Percentiles rank a stretch among this genome's conserved stretches.
These are phyloP conservation scores for Eupithecia insigniata DNA, from an alignment of 2,888 invertebrate genomes.

Conservation along the genomic window DNA sequence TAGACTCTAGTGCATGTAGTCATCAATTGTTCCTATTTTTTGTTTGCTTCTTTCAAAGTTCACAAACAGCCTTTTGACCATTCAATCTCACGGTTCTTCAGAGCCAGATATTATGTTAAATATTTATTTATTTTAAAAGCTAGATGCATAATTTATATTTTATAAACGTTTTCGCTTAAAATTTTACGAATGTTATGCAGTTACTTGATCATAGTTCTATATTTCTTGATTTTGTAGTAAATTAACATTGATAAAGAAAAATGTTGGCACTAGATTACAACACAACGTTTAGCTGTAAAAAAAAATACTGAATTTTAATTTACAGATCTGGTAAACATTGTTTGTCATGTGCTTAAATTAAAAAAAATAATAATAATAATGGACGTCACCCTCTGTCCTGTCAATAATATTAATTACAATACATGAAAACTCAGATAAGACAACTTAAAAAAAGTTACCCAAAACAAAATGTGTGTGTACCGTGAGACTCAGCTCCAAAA, in stretches of 20 bases:
- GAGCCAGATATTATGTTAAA: not conserved
- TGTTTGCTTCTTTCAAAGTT: conserved; percentile 24
- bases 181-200: conserved; percentile 17
- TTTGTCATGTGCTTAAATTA: not conserved
- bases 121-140: conserved; percentile 2
- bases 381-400: not conserved
- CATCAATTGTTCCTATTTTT: conserved; percentile 50
- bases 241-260: conserved; percentile 3
- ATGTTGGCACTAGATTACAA: conserved; percentile 25
- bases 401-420: not conserved
- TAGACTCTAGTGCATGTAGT: conserved; percentile 57
- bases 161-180: conserved; percentile 27
- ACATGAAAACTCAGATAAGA: not conserved
- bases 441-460: not conserved
- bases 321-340: not conserved
- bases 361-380: too few species aligned
- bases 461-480: not conserved
- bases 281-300: not conserved
- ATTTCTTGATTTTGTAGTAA: conserved; percentile 14
- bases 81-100: not conserved
- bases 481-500: not conserved
- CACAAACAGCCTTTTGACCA: not conserved
- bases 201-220: conserved; percentile 7
- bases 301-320: not conserved
- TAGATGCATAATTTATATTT: conserved; percentile 9